Evolutionary conservation across 2,888 invertebrate genomes (phyloP).

Genomic region (Aplocera efformata): DNA sequence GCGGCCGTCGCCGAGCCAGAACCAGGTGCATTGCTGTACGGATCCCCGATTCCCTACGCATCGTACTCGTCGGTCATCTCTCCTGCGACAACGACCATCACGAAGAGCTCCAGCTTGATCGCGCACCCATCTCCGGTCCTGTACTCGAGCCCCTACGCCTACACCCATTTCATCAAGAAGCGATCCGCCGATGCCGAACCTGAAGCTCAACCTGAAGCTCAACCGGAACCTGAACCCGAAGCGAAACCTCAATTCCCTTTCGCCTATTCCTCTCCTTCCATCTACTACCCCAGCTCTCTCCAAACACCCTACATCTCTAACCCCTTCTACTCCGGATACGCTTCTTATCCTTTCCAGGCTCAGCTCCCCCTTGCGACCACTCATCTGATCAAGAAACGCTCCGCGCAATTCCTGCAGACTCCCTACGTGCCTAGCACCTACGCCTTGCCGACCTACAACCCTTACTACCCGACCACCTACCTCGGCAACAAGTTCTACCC

Average conservation of each 20-base stretch:
- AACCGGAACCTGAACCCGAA: constrained; percentile 11
- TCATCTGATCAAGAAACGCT: constrained; percentile 50
- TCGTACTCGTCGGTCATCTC: constrained; percentile 40
- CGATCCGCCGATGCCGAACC: constrained; percentile 27
- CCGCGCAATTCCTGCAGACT: constrained; percentile 26
- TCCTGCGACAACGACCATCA: constrained; percentile 51
- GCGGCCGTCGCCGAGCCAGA: constrained; percentile 68
- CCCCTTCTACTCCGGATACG: constrained; percentile 9
- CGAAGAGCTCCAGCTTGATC: constrained; percentile 56
- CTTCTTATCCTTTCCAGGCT: constrained; percentile 9
- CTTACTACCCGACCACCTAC: constrained; percentile 17
- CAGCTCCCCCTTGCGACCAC: constrained; percentile 32
- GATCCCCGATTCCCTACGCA: constrained; percentile 18
- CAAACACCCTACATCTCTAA: constrained; percentile 8
- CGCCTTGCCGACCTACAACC: constrained; percentile 14
- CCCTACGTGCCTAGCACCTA: constrained; percentile 24
- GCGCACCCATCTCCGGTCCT: constrained; percentile 50
- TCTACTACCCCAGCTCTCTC: constrained; percentile 10
- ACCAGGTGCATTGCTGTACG: constrained; percentile 13
- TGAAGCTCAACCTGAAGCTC: constrained; percentile 11
- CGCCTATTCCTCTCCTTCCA: constrained; percentile 31
- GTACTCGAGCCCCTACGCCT: constrained; percentile 40
- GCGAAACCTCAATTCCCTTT: constrained; percentile 23
- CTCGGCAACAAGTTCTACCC: constrained; percentile 12
- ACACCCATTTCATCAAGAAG: constrained; percentile 45